These are phyloP conservation scores for Drosophila tani DNA, from an alignment of 1,140 invertebrate species.

Conservation along the genomic window DNA sequence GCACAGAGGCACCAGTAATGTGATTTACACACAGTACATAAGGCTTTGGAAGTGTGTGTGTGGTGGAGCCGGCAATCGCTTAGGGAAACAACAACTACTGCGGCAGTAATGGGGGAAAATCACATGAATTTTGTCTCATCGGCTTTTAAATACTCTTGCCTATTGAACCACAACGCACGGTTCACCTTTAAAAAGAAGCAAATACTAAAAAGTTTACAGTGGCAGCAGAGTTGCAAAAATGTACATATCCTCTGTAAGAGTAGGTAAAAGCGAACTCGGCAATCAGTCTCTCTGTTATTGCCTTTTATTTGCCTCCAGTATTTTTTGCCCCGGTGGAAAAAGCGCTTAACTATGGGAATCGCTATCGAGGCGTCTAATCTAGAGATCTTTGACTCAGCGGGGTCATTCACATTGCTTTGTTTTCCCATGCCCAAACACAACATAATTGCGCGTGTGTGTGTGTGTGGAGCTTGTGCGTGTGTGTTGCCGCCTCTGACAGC, in stretches of 20 bases:
- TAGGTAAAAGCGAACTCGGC: slow-evolving; percentile 6
- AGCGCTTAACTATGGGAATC: slow-evolving; percentile 36
- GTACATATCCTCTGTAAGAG: background rate
- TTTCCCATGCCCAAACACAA: slow-evolving; percentile 65
- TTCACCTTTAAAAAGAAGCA: background rate
- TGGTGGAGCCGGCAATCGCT: slow-evolving; percentile 35
- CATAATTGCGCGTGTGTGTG: slow-evolving; percentile 52
- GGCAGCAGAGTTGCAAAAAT: background rate
- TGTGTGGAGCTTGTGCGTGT: slow-evolving; percentile 21
- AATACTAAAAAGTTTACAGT: background rate
- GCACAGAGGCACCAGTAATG: slow-evolving; percentile 21
- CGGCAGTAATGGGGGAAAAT: slow-evolving; percentile 2
- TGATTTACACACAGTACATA: slow-evolving; percentile 25
- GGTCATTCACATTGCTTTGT: slow-evolving; percentile 75
- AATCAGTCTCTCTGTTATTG: slow-evolving; percentile 22
- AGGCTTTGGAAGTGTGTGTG: background rate
- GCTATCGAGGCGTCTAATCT: slow-evolving; percentile 28
- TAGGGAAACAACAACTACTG: slow-evolving; percentile 21
- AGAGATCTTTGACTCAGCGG: slow-evolving; percentile 60
- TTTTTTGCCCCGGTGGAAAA: slow-evolving; percentile 24
- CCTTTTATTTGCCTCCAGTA: slow-evolving; percentile 19
- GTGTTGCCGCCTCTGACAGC: slow-evolving; percentile 25
- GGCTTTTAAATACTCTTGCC: background rate
- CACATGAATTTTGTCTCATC: background rate
- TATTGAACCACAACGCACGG: background rate